phyloP scores from a whole-genome alignment of 37 sponge, comb jelly and placozoan species.

The Crambe crambe region DNA sequence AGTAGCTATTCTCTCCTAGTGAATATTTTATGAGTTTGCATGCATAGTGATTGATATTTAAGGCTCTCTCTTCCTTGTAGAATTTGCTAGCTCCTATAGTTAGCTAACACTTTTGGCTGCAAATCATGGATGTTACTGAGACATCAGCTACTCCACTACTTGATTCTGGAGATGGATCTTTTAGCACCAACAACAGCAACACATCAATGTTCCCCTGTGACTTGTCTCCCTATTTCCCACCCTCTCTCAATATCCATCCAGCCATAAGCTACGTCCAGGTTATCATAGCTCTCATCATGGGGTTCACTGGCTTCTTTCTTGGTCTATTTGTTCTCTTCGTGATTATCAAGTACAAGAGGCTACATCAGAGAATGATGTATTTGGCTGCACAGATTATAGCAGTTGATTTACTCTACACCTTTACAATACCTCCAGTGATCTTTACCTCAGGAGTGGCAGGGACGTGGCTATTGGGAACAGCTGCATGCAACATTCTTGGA shows the following conservation, averaged over 20 bases:
- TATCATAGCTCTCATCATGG: not conserved
- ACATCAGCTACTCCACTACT: too few species aligned
- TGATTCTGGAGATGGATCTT: not conserved
- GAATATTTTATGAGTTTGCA: too few species aligned
- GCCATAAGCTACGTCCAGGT: constrained; percentile 3
- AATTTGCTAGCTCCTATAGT: too few species aligned
- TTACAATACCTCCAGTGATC: not conserved
- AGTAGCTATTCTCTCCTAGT: too few species aligned
- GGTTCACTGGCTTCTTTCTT: not conserved
- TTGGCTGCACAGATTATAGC: constrained; percentile 4
- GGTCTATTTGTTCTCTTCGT: not conserved
- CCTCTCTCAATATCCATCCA: not conserved
- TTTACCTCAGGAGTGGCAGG: not conserved
- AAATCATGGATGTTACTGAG: too few species aligned
- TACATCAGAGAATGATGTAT: constrained; percentile 10
- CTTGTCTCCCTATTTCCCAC: not conserved
- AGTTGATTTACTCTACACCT: not conserved
- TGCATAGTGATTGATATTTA: too few species aligned
- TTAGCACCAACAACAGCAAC: not conserved
- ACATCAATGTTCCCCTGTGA: not conserved
- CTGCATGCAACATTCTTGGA: not conserved
- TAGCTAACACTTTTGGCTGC: too few species aligned
- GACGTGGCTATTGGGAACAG: not conserved
- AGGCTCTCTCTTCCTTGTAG: too few species aligned
- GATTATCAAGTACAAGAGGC: not conserved